Conservation (phyloP, 2,113 vertebrate genomes). For the Epinephelus fuscoguttatus region DNA sequence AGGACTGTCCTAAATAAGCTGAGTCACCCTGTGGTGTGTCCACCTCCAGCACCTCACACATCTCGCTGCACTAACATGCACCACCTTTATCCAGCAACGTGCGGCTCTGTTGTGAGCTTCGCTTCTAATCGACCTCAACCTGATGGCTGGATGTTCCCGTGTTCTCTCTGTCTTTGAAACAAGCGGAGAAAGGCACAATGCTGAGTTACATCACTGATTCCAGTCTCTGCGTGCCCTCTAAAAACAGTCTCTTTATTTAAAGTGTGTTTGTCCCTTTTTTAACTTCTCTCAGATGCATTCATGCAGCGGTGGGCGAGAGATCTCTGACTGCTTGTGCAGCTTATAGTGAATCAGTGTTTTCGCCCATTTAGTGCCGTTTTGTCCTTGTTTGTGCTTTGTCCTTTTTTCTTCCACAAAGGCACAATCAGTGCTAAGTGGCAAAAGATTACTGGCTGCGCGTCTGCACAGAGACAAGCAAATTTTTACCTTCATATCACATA, state of each 20-base stretch:
- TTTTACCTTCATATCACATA: neutral
- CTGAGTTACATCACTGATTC: conserved; percentile 52
- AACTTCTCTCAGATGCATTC: conserved; percentile 24
- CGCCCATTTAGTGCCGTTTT: neutral
- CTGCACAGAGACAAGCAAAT: neutral
- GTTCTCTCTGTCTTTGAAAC: conserved; percentile 64
- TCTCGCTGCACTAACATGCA: conserved; percentile 28
- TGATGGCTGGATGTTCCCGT: conserved; percentile 52
- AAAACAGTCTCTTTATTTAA: conserved; percentile 46
- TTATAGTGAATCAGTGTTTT: conserved; percentile 17
- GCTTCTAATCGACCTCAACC: conserved; percentile 52
- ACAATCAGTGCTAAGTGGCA: neutral
- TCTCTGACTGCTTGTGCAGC: neutral
- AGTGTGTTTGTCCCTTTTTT: conserved; percentile 44
- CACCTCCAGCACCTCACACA: conserved; percentile 38
- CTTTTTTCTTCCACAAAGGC: neutral
- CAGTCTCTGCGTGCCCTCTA: conserved; percentile 31
- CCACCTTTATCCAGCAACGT: conserved; percentile 25
- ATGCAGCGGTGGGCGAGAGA: conserved; percentile 4
- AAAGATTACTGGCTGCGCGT: neutral
- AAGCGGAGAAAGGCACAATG: conserved; percentile 26
- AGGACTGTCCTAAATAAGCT: conserved; percentile 50
- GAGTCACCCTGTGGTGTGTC: conserved; percentile 55
- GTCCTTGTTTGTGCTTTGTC: conserved; percentile 3
- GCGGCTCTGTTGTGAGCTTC: conserved; percentile 38